Percentiles rank a stretch among this genome's conserved stretches.
phyloP scores from a whole-genome alignment of 1,140 invertebrate genomes.

The Stenopsyche tienmushanensis region DNA sequence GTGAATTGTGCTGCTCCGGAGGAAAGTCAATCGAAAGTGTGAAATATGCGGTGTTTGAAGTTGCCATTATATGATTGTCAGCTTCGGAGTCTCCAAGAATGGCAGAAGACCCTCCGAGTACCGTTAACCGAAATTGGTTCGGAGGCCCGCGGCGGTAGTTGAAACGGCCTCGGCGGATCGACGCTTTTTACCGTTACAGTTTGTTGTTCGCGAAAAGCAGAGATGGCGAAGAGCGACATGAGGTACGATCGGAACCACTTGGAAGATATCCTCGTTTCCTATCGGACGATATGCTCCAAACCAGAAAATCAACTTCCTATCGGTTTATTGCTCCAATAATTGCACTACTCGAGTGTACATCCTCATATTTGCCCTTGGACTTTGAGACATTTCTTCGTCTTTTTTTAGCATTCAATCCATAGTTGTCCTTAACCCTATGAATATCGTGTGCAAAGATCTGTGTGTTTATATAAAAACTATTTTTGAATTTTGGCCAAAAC shows the following conservation, averaged over 20 bases:
- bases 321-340: background rate
- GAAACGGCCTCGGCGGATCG: constrained; percentile 1
- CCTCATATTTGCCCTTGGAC: too few species aligned
- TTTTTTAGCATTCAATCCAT: background rate
- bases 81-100: background rate
- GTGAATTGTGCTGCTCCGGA: background rate
- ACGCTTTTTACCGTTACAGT: constrained; percentile 16
- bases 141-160: too few species aligned
- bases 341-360: background rate
- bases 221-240: background rate
- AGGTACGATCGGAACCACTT: too few species aligned
- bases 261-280: too few species aligned
- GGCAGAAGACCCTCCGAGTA: background rate
- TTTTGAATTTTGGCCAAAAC: too few species aligned
- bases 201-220: constrained; percentile 20
- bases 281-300: background rate
- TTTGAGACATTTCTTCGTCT: background rate
- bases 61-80: background rate
- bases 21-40: constrained; percentile 10
- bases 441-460: background rate
- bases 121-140: constrained; percentile 18
- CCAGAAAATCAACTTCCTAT: constrained; percentile 3
- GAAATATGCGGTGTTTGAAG: background rate
- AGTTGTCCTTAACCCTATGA: background rate
- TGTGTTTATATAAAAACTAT: background rate